Evolutionary conservation across 2,797 vertebrate species (phyloP), one percentile per base, ranked within the genome.

Genomic region (Calcarius lapponicus): DNA sequence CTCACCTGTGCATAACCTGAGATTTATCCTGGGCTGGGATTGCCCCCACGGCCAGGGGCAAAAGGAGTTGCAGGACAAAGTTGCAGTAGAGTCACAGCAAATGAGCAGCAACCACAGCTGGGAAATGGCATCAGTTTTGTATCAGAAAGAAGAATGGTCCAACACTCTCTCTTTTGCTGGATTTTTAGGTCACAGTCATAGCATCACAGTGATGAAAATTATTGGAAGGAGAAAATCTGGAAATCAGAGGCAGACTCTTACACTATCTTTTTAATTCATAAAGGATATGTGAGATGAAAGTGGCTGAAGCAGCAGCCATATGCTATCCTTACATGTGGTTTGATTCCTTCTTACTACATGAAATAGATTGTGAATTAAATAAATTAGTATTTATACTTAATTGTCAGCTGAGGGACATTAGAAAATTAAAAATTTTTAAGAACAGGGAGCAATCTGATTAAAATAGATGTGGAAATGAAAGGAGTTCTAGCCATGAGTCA

Each of bases 321-420:
- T 47, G 22, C 6, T 76, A 4, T 36, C 0, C 0, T 2, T 72
- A 9, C 24, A 10, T 54, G n/a, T 19, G 43, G 16, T 62, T 81
- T 64, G 31, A 53, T 47, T 71, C 29, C 79, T 81, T 74, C 34
- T 81, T 70, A n/a, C 42, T 64, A 21, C 28, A 7, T 25, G 21
- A 67, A 80, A 60, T 40, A 53, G 74, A 73, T 76, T n/a, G 67
- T n/a, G 67, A 81, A 70, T 72, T 76, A 45, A 81, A 73, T 45
- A 71, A 87, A 21, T 78, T 38, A 25, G 22, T 51, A 62, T 47
- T 73, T 86, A 11, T 54, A 40, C 12, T 73, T 83, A 66, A 67
- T 42, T 82, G 24, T 38, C 48, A 76, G 28, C 42, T 82, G 42
- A 76, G 45, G 22, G 36, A 72, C 45, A n/a, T 22, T 40, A 50